A percentile compares a stretch with the other conserved stretches of the same genome.
These are phyloP conservation scores for Menidia menidia DNA, from an alignment of 2,797 vertebrate genomes.

Conservation along the genomic window DNA sequence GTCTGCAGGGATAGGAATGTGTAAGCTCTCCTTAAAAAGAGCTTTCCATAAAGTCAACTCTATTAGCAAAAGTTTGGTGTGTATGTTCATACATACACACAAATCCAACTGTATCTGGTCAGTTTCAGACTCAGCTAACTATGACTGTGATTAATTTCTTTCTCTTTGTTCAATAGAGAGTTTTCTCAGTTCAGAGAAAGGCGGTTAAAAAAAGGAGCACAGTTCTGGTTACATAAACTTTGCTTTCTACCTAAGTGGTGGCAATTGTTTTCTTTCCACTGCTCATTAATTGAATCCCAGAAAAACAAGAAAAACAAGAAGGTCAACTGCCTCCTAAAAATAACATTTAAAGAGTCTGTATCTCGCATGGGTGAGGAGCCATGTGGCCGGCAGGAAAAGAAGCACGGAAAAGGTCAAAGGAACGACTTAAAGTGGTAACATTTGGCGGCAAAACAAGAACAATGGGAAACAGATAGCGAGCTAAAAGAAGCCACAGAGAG, in stretches of 20 bases:
- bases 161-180: conserved; percentile 39
- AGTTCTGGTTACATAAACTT: conserved; percentile 63
- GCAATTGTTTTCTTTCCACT: conserved; percentile 45
- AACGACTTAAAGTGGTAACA: not conserved
- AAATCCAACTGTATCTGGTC: too few species aligned
- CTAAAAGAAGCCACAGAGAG: conserved; percentile 18
- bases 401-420: not conserved
- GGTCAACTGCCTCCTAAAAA: conserved; percentile 58
- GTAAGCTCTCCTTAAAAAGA: too few species aligned
- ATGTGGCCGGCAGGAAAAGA: not conserved
- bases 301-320: conserved; percentile 50
- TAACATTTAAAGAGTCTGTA: conserved; percentile 20
- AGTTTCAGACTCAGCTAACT: too few species aligned
- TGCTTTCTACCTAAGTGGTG: conserved; percentile 54
- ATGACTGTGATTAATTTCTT: conserved; percentile 9
- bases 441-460: not conserved
- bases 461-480: not conserved
- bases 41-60: too few species aligned
- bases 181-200: conserved; percentile 41
- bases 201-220: conserved; percentile 56
- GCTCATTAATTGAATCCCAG: conserved; percentile 42
- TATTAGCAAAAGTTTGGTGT: too few species aligned
- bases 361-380: not conserved
- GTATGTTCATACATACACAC: too few species aligned
- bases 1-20: too few species aligned